Evolutionary conservation across 1,140 invertebrate genomes (phyloP), one percentile per base, ranked within the genome.

Genomic region (Harpegnathos saltator): DNA sequence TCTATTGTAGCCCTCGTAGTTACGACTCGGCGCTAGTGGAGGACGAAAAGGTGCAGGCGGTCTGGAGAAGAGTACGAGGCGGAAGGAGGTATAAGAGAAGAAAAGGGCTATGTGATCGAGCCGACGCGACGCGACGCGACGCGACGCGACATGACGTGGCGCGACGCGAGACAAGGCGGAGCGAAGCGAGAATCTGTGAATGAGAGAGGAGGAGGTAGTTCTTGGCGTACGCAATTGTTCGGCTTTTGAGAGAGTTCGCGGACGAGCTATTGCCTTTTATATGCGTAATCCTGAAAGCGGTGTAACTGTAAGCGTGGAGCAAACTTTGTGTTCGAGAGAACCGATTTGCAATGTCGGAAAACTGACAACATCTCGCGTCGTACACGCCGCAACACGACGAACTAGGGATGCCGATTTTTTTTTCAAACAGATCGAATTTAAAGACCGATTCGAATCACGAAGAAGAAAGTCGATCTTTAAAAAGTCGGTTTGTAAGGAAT

Each of bases 1-100:
- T 81, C 89, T 72, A 92, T 92, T 92, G 90, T 92, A 87, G 77
- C 85, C 87, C 80, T 85, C 73, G 89, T 85, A 86, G 89, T 92
- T 92, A 92, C 91, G 91, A 91, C 88, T 91, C 81, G 83, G 59
- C 73, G 84, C 12, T 17, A 87, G 65, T 65, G 81, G 80, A 83
- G 80, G 75, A 88, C 78, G 84, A 88, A 75, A 85, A 71, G 26
- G 52, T 50, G 38, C 50, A 73, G 69, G 78, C 81, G 58, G 50
- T 50, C 26, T 78, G 73, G 17, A 58, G 61, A 58, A 65, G 73
- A 74, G 87, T 89, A 77, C 61, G 75, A 86, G 63, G 80, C 71
- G 77, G 65, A 86, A 89, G 84, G 78, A 85, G 66, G 29, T 19
- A 26, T 29, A 63, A 59, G 19, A 24, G 54, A 73, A 73, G 52